Evolutionary conservation across 2,113 vertebrate genomes (phyloP), one percentile per base, ranked within the genome.

Genomic region (rabbit (Oryctolagus cuniculus)): DNA sequence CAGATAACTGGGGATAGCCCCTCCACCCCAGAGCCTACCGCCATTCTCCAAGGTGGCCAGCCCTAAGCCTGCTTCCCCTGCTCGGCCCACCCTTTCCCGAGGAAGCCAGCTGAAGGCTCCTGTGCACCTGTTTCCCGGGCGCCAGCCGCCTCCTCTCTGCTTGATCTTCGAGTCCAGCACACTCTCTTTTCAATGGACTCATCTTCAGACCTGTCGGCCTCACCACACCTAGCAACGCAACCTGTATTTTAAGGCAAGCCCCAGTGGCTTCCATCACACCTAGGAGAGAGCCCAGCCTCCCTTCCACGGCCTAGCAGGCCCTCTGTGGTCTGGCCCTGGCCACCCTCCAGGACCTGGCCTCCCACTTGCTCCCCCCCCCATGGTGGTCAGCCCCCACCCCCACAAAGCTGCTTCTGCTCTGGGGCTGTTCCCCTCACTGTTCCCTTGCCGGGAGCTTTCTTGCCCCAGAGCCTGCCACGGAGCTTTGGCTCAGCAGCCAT

Each of bases 221-320:
- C 16, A 10, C 6, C 11, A 67, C 16, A 92, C 6, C 51, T 44
- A 44, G 44, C 44, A 44, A 8, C 44, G 7, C 11, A 81, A 73
- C 25, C 73, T 49, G 12, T 69, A 27, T 61, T 67, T 91, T 63
- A 58, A 81, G 88, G 61, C 61, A 61, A 78, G 38, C n/a, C 22
- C 51, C 10, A 5, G 9, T 70, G 61, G 27, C 24, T 66, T 58
- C 24, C 69, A 55, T 25, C n/a, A 31, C 13, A 75, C 29, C 38
- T 74, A 17, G 66, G 80, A 85, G 31, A 67, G 73, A 74, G 67
- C 51, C 36, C 24, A 15, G 58, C 67, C 67, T 94, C 74, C 73
- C 67, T 61, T 74, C 38, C 34, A 27, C 0, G 8, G 58, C 31
- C 63, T 27, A 3, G 49, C 77, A 87, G 53, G 25, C 34, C 15